These are phyloP conservation scores for Blennius ocellaris DNA, from an alignment of 2,113 vertebrate species.

Conservation along the genomic window DNA sequence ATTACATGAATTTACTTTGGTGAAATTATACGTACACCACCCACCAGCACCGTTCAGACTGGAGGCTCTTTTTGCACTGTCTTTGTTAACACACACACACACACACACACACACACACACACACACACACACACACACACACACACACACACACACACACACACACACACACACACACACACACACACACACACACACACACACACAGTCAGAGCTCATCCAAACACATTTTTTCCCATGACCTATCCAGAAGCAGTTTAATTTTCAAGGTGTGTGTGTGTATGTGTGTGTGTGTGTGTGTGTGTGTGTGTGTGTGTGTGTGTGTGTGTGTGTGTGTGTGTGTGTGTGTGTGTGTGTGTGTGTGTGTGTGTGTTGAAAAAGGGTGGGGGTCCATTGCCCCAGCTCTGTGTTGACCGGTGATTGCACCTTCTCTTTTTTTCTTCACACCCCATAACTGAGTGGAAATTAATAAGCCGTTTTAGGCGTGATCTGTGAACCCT, in stretches of 20 bases:
- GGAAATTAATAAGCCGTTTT: conserved; percentile 82
- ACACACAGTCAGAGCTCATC: not conserved
- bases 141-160: not conserved
- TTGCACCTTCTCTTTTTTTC: conserved; percentile 60
- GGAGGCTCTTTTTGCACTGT: conserved; percentile 23
- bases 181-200: not conserved
- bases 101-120: not conserved
- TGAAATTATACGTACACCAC: conserved; percentile 59
- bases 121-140: conserved; percentile 6
- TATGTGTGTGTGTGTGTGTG: too few relatives aligned
- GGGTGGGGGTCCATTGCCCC: conserved; percentile 12
- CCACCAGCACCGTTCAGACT: conserved; percentile 27
- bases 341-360: conserved; percentile 12
- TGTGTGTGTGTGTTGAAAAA: not conserved
- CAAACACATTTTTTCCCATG: conserved; percentile 8
- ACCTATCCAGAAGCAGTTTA: conserved; percentile 59
- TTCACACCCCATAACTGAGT: conserved; percentile 74
- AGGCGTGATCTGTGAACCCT: conserved; percentile 80
- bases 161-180: conserved; percentile 7
- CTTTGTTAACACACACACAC: conserved; percentile 12
- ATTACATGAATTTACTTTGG: conserved; percentile 77
- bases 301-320: conserved; percentile 9
- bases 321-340: conserved; percentile 15
- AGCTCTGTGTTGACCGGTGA: conserved; percentile 50
- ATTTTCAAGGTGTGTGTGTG: conserved; percentile 71